These are phyloP conservation scores for Chymomyza fuscimana DNA, from an alignment of 2,888 invertebrate species.

Conservation along the genomic window DNA sequence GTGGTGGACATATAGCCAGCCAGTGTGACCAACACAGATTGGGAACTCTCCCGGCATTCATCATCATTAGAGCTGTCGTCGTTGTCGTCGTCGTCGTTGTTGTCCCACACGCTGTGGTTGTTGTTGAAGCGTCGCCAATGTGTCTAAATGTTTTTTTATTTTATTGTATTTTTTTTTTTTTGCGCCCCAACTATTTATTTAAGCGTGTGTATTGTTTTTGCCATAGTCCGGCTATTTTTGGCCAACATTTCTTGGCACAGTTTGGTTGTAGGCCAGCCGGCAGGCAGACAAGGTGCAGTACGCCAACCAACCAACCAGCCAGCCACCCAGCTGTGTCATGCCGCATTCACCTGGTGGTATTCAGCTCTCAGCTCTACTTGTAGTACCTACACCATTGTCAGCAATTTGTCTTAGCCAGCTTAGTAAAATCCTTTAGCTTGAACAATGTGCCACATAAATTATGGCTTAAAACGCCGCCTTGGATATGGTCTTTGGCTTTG, in stretches of 20 bases:
- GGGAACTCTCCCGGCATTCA: conserved; percentile 31
- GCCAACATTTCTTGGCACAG: conserved; percentile 64
- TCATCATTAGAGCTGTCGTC: conserved; percentile 41
- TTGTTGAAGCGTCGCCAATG: conserved; percentile 38
- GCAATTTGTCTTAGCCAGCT: conserved; percentile 41
- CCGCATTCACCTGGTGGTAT: conserved; percentile 13
- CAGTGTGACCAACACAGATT: background rate
- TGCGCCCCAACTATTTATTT: conserved; percentile 34
- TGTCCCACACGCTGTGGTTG: conserved; percentile 9
- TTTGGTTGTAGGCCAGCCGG: conserved; percentile 39
- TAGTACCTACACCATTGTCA: conserved; percentile 19
- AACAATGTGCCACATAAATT: conserved; percentile 49
- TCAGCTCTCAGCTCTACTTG: too few relatives aligned
- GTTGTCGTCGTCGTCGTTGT: conserved; percentile 39
- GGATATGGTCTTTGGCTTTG: background rate
- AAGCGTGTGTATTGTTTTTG: conserved; percentile 21
- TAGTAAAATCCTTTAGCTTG: conserved; percentile 42
- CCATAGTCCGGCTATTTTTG: conserved; percentile 47
- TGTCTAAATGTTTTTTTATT: conserved; percentile 38
- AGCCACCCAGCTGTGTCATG: conserved; percentile 5
- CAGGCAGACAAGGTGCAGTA: conserved; percentile 3
- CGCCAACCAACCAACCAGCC: conserved; percentile 23
- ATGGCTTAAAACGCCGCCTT: conserved; percentile 16
- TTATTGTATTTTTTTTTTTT: conserved; percentile 41
- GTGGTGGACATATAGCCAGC: conserved; percentile 8